phyloP scores from a whole-genome alignment of 2,113 vertebrate genomes.

The Megaceryle maxima region DNA sequence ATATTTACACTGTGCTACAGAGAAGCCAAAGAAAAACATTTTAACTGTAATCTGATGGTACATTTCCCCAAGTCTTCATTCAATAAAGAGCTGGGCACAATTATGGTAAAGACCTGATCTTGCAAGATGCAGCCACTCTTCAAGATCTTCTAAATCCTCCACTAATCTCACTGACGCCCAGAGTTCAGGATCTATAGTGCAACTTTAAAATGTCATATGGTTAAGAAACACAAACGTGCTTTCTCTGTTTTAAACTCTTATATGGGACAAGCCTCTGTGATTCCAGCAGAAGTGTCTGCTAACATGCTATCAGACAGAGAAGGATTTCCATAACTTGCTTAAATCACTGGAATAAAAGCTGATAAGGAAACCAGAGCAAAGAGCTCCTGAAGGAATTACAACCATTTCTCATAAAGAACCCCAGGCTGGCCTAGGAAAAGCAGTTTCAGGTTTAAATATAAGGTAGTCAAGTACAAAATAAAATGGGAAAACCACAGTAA shows the following conservation, averaged over 20 bases:
- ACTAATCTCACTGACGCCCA: neutral
- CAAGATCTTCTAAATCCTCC: neutral
- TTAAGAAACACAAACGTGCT: neutral
- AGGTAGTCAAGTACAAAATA: neutral
- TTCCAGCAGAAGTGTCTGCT: neutral
- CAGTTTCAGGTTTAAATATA: neutral
- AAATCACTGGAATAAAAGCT: constrained; percentile 1
- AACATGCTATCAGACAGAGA: neutral
- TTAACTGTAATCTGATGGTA: neutral
- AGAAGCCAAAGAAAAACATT: neutral
- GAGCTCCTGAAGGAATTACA: neutral
- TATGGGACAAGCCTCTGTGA: neutral
- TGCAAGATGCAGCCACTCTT: neutral
- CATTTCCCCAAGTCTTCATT: neutral
- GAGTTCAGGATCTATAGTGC: neutral
- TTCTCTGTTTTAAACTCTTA: neutral
- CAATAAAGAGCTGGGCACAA: neutral
- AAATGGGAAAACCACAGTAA: neutral
- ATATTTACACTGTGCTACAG: neutral
- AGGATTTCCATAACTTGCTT: neutral
- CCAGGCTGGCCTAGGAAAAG: neutral
- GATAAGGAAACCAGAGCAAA: neutral
- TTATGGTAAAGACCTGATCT: neutral
- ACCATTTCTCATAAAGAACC: neutral
- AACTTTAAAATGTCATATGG: neutral